phyloP scores from a whole-genome alignment of 2,797 vertebrate genomes.

The Mormyrus proboscirostris region DNA sequence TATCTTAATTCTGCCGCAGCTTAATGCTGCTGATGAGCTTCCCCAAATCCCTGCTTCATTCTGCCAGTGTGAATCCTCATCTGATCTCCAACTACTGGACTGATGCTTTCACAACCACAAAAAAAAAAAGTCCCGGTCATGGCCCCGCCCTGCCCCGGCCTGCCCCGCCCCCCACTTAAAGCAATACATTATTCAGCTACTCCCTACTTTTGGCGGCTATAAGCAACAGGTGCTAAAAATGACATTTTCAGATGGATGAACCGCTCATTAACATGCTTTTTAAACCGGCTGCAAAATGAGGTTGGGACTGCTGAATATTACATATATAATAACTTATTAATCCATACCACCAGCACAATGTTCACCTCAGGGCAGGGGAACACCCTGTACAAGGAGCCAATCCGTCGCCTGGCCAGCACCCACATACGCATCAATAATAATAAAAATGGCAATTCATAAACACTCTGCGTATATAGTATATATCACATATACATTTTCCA shows the following conservation, averaged over 20 bases:
- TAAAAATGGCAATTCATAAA: not conserved
- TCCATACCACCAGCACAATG: not conserved
- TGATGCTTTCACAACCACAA: not conserved
- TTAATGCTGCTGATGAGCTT: not conserved
- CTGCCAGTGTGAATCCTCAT: not conserved
- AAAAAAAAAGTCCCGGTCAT: not conserved
- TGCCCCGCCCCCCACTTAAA: no score
- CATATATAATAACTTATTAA: not conserved
- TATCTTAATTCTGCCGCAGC: not conserved
- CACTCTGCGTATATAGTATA: not conserved
- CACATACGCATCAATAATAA: not conserved
- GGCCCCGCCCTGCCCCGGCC: no score
- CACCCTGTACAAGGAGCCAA: not conserved
- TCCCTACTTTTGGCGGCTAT: not conserved
- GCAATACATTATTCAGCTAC: not conserved
- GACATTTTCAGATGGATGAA: not conserved
- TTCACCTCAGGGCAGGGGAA: not conserved
- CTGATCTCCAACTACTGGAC: not conserved
- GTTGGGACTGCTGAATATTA: not conserved
- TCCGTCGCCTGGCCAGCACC: not conserved
- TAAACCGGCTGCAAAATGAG: not conserved
- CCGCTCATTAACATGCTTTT: not conserved
- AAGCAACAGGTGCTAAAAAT: not conserved
- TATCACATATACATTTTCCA: not conserved
- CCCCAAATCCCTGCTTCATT: slow-evolving; percentile 7